These are phyloP conservation scores for Cantharis rustica DNA, from an alignment of 2,888 invertebrate species.

Conservation along the genomic window DNA sequence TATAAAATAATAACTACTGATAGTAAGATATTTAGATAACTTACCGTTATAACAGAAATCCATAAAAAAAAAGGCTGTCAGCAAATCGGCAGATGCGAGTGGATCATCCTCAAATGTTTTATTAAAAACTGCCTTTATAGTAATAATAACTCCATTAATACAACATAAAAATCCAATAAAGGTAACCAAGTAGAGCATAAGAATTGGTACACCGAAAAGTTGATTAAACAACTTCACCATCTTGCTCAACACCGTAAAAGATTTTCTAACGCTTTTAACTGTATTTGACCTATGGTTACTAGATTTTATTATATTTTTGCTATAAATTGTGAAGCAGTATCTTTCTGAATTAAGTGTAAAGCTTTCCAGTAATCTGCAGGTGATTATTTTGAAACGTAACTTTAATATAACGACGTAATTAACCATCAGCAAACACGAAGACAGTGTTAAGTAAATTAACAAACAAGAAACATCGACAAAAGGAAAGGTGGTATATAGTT, in stretches of 20 bases:
- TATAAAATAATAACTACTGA: too few species aligned
- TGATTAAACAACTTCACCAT: background rate
- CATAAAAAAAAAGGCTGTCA: too few species aligned
- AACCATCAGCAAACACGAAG: background rate
- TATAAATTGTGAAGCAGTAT: background rate
- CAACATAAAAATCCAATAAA: background rate
- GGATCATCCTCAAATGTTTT: too few species aligned
- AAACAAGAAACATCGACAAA: background rate
- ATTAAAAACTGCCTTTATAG: too few species aligned
- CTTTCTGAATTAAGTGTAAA: background rate
- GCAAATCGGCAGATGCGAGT: too few species aligned
- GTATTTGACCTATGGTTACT: background rate
- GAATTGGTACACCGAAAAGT: background rate
- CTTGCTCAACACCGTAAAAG: background rate
- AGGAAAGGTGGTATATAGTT: background rate
- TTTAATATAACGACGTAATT: background rate
- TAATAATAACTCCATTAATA: background rate
- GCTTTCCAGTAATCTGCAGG: background rate
- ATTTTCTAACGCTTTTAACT: background rate
- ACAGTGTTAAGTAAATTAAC: background rate
- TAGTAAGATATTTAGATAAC: too few species aligned
- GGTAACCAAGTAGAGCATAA: too few species aligned
- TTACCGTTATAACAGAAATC: too few species aligned
- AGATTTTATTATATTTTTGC: background rate
- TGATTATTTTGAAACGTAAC: background rate